Conservation (phyloP, 2,113 vertebrate genomes). For the Poecile atricapillus region DNA sequence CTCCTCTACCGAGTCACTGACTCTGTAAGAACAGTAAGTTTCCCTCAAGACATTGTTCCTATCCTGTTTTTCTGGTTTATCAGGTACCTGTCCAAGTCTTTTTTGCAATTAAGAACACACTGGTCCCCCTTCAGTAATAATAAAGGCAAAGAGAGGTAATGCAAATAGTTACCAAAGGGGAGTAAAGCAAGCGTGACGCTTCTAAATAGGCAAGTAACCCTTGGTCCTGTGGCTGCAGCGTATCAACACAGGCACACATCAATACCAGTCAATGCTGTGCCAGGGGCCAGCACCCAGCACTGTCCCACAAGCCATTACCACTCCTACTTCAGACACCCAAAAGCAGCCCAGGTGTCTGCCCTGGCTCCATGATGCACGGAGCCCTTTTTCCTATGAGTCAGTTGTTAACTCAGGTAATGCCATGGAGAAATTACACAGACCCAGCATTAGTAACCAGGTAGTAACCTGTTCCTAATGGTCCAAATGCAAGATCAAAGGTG, state of each 20-base stretch:
- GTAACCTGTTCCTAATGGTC: background rate
- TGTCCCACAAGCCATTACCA: background rate
- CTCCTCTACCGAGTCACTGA: background rate
- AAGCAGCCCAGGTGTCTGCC: rapidly evolving
- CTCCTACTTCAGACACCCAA: background rate
- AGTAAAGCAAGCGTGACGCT: background rate
- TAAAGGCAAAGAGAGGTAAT: slow-evolving; percentile 16
- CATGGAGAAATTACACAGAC: background rate
- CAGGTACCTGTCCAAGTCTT: background rate
- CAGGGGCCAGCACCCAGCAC: background rate
- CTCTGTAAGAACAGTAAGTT: background rate
- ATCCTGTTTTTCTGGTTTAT: slow-evolving; percentile 57
- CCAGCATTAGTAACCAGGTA: background rate
- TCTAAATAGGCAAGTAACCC: background rate
- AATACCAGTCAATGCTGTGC: background rate
- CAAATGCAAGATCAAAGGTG: background rate
- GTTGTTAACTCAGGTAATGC: background rate
- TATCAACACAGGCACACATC: background rate
- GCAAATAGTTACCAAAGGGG: slow-evolving; percentile 34
- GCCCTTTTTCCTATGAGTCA: background rate
- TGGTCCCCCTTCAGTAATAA: background rate
- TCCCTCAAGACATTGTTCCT: background rate
- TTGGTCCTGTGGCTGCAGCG: background rate
- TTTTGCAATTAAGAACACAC: background rate
- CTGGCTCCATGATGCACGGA: background rate